Conservation (phyloP, 2,797 vertebrate species). For the Phrynocephalus guinanensis region DNA sequence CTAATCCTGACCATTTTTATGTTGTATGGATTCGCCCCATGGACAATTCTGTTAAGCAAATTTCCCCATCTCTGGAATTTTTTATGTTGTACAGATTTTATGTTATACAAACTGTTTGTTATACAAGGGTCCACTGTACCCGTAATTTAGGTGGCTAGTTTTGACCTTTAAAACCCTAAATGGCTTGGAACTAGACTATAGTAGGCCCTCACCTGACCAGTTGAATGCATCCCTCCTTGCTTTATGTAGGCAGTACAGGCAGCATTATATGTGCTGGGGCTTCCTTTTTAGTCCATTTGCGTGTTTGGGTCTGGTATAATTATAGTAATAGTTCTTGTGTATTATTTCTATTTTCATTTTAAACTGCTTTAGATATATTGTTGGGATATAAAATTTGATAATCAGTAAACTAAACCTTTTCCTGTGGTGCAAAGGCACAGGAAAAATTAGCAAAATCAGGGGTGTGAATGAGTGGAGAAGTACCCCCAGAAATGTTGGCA, state of each 20-base stretch:
- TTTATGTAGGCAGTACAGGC: not conserved
- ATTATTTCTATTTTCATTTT: not conserved
- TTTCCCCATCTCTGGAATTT: too few relatives aligned
- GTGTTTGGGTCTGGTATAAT: not conserved
- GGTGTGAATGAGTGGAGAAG: too few relatives aligned
- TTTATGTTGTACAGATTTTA: too few relatives aligned
- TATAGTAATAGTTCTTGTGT: not conserved
- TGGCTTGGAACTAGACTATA: not conserved
- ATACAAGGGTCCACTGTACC: too few relatives aligned
- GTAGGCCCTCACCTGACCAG: not conserved
- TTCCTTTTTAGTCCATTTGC: not conserved
- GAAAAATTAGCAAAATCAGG: not conserved
- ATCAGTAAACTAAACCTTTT: not conserved
- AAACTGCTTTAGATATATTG: not conserved
- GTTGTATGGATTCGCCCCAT: too few relatives aligned
- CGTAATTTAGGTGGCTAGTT: not conserved
- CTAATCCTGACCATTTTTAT: too few relatives aligned
- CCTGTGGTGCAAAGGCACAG: not conserved
- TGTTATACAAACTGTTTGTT: too few relatives aligned
- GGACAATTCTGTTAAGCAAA: too few relatives aligned
- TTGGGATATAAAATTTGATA: not conserved
- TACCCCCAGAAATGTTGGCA: too few relatives aligned
- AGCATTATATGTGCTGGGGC: not conserved
- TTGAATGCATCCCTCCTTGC: not conserved
- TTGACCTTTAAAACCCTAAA: not conserved